Evolutionary conservation across 2,888 invertebrate species (phyloP), one percentile per base, ranked within the genome.

Genomic region (Prosopocoilus inquinatus): DNA sequence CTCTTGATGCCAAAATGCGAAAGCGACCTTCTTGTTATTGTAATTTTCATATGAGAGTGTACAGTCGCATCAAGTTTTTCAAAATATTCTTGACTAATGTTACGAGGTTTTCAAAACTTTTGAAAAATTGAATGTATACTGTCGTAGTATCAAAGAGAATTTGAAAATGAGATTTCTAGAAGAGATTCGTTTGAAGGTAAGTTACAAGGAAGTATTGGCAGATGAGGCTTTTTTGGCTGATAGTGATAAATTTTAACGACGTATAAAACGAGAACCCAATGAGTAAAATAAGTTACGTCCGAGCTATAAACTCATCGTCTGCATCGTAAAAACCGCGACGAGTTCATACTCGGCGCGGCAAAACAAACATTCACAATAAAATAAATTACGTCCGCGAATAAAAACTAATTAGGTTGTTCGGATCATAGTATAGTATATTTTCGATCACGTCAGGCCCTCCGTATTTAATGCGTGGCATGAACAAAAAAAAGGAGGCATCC

Each of bases 291-390:
- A 62, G 53, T 61, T 62, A 62, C 45, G 49, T 44, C 44, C 50
- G 32, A 28, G 36, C 60, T 55, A 64, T 64, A 63, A 62, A 63
- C 61, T 60, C 62, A 62, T 64, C 58, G 60, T 58, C 57, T 53
- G 52, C 59, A 50, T 64, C 66, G 56, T 66, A 66, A 66, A 66
- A 66, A 61, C 61, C 46, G 53, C 55, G 61, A 66, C 62, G 64
- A 65, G 65, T 66, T 66, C 56, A 66, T 66, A 66, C 52, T 34
- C 56, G 8, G 39, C 3, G 16, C 52, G 20, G 52, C 50, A 60
- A 62, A 65, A 56, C 62, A 65, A 66, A 65, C 61, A 63, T 56
- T 49, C 47, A 41, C 47, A 58, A 59, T 63, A 62, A 64, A 64
- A 63, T 64, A 63, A 63, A 63, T 64, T 63, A 61, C 55, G 49